phyloP scores from a whole-genome alignment of 92 coral and sea anemone genomes.

The Pocillopora meandrina region DNA sequence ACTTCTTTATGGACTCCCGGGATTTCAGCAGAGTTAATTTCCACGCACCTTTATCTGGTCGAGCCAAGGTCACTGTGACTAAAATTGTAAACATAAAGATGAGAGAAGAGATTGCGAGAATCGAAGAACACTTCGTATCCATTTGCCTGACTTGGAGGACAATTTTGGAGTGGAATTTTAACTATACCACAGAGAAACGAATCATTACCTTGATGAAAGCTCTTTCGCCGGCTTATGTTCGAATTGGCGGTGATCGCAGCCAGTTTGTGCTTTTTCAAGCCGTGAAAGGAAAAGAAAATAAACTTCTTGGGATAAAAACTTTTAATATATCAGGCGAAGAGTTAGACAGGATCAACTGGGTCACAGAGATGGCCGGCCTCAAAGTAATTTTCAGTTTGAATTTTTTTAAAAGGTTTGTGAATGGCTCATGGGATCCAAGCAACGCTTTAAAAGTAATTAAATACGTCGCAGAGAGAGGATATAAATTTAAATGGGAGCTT shows the following conservation, averaged over 20 bases:
- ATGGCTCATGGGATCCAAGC: conserved; percentile 74
- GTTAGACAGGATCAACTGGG: conserved; percentile 64
- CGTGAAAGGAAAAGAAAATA: background rate
- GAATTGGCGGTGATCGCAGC: conserved; percentile 85
- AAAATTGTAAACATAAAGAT: conserved; percentile 2
- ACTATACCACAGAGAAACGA: conserved; percentile 42
- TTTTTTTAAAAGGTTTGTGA: conserved; percentile 52
- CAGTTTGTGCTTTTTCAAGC: conserved; percentile 57
- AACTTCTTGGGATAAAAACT: background rate
- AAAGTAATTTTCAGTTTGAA: conserved; percentile 80
- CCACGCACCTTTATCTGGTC: background rate
- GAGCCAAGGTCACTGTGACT: background rate
- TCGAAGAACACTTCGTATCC: conserved; percentile 74
- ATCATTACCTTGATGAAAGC: conserved; percentile 70
- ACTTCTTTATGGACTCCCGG: background rate
- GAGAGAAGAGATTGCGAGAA: conserved; percentile 35
- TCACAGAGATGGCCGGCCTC: conserved; percentile 64
- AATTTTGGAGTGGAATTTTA: conserved; percentile 70
- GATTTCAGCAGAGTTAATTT: background rate
- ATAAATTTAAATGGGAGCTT: conserved; percentile 87
- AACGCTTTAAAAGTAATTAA: conserved; percentile 72
- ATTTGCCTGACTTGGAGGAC: conserved; percentile 59
- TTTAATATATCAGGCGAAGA: conserved; percentile 55
- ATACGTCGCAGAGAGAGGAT: conserved; percentile 66
- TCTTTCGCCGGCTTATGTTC: conserved; percentile 71